These are phyloP conservation scores for Nectonema munidae DNA, from an alignment of 2,888 invertebrate genomes.

Conservation along the genomic window DNA sequence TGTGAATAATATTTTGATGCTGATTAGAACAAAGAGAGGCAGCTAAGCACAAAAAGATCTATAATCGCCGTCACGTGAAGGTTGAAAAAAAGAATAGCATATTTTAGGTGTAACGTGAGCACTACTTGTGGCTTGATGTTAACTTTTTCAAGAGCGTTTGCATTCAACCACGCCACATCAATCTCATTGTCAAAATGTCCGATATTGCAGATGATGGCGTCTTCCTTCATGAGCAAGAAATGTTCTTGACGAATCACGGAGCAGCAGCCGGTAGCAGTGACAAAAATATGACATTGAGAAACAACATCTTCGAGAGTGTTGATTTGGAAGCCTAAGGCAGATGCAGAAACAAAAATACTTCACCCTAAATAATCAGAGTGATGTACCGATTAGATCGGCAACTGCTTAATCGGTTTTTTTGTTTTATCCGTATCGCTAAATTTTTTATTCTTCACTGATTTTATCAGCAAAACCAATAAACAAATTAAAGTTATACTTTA, in stretches of 20 bases:
- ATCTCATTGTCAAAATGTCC: constrained; percentile 97
- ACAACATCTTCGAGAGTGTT: constrained; percentile 82
- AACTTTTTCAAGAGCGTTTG: constrained; percentile 48
- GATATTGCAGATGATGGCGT: constrained; percentile 88
- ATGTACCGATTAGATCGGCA: too few relatives aligned
- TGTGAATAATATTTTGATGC: too few relatives aligned
- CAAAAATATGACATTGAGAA: constrained; percentile 61
- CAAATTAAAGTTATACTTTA: too few relatives aligned
- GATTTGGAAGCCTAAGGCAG: constrained; percentile 29
- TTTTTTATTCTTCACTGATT: too few relatives aligned
- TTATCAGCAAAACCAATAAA: too few relatives aligned
- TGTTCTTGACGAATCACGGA: constrained; percentile 58
- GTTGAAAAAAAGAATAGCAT: too few relatives aligned
- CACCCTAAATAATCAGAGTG: constrained; percentile 2
- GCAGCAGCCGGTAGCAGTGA: constrained; percentile 83
- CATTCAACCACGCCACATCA: constrained; percentile 69
- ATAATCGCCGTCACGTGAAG: too few relatives aligned
- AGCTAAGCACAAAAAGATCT: too few relatives aligned
- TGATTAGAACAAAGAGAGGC: too few relatives aligned
- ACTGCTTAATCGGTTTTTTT: too few relatives aligned
- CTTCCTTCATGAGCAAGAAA: constrained; percentile 62
- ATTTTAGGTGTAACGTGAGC: too few relatives aligned
- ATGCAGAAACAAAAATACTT: constrained; percentile 9
- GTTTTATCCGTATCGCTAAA: too few relatives aligned
- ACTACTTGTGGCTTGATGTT: constrained; percentile 74